A percentile compares a stretch with the other conserved stretches of the same genome.
Evolutionary conservation across 2,797 vertebrate genomes (phyloP).

Genomic region (Zalophus californianus): DNA sequence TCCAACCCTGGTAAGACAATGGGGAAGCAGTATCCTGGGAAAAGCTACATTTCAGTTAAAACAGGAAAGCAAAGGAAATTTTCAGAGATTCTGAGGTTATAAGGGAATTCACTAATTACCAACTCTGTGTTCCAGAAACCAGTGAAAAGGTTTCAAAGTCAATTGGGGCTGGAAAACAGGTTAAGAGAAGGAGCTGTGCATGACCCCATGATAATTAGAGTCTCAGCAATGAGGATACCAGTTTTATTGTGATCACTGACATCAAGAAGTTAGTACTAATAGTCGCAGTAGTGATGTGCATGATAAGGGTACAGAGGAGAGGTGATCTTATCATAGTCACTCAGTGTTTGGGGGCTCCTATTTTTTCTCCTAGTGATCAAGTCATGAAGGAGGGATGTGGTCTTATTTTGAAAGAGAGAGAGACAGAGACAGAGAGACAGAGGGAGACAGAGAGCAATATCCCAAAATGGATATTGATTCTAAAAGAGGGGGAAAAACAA

Average conservation of each 20-base stretch:
- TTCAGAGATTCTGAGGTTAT: neutral
- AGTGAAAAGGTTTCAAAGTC: neutral
- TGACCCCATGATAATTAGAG: neutral
- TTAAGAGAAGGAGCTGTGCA: neutral
- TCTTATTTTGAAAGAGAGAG: neutral
- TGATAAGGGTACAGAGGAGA: neutral
- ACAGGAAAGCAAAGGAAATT: neutral
- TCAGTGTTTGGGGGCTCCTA: neutral
- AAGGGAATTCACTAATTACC: neutral
- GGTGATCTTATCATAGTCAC: neutral
- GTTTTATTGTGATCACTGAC: neutral
- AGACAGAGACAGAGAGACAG: neutral
- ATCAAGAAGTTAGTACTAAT: neutral
- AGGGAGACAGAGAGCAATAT: neutral
- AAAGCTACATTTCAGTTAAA: neutral
- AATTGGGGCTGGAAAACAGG: neutral
- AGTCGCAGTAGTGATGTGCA: neutral
- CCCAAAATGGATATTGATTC: neutral
- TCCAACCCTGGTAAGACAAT: neutral
- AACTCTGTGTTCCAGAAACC: neutral
- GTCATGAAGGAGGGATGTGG: accelerated
- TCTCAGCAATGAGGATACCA: neutral
- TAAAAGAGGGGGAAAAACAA: neutral
- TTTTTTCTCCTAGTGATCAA: neutral
- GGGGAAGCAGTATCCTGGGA: neutral